These are phyloP conservation scores for Ceratina calcarata DNA, from an alignment of 1,140 invertebrate genomes.

Conservation along the genomic window DNA sequence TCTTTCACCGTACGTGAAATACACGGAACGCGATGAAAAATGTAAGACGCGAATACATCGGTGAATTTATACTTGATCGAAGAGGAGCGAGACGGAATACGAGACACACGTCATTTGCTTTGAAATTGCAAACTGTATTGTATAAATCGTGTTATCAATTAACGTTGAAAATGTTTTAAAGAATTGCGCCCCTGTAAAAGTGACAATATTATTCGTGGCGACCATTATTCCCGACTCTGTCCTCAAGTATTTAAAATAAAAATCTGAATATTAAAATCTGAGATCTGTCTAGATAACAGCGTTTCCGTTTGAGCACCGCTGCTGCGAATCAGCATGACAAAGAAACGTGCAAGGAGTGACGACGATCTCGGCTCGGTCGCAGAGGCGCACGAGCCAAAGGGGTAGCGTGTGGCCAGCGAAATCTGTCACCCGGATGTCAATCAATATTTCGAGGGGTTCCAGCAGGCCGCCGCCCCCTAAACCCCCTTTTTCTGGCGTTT, in stretches of 20 bases:
- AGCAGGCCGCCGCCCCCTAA: slow-evolving; percentile 35
- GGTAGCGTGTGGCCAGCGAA: slow-evolving; percentile 73
- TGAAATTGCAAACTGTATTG: too few species aligned
- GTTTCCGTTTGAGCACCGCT: slow-evolving; percentile 63
- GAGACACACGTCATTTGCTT: too few species aligned
- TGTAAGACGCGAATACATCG: neutral
- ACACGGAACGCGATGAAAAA: slow-evolving; percentile 12
- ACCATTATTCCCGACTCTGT: too few species aligned
- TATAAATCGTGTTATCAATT: too few species aligned
- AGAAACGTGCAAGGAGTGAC: slow-evolving; percentile 54
- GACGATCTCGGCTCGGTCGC: slow-evolving; percentile 39
- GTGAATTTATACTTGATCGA: slow-evolving; percentile 4
- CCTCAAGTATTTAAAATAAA: neutral
- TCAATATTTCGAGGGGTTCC: slow-evolving; percentile 77
- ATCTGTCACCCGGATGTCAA: slow-evolving; percentile 79
- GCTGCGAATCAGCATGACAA: slow-evolving; percentile 77
- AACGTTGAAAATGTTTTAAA: too few species aligned
- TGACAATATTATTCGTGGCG: too few species aligned
- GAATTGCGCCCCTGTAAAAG: too few species aligned
- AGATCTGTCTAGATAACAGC: neutral
- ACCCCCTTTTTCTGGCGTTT: slow-evolving; percentile 33
- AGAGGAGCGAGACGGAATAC: neutral
- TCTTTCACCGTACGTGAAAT: neutral
- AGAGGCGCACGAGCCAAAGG: slow-evolving; percentile 58
- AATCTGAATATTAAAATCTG: neutral